These are phyloP conservation scores for Falco punctatus DNA, from an alignment of 2,113 vertebrate genomes.

Conservation along the genomic window DNA sequence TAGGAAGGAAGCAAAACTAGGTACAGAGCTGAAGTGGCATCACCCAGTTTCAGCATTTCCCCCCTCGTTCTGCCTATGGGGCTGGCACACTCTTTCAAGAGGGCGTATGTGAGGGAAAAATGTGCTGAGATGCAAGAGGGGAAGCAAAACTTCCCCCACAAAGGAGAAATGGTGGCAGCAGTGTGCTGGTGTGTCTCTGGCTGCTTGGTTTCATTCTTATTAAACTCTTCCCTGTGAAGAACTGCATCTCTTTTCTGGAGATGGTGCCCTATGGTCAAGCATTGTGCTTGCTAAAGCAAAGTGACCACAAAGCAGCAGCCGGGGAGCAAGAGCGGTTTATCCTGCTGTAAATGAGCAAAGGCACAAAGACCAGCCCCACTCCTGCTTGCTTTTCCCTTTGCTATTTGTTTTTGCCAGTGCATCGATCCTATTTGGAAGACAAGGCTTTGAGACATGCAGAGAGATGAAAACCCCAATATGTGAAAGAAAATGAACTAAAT, in stretches of 20 bases:
- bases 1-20: neutral
- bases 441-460: neutral
- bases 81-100: neutral
- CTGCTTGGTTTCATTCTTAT: neutral
- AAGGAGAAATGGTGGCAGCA: neutral
- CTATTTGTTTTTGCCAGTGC: neutral
- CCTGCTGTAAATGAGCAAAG: neutral
- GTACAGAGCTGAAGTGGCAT: rapidly evolving
- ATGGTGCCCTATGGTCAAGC: neutral
- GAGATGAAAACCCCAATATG: neutral
- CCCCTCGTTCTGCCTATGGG: rapidly evolving
- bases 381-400: neutral
- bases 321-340: neutral
- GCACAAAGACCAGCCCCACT: neutral
- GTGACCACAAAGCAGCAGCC: neutral
- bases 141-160: neutral
- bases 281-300: neutral
- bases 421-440: neutral
- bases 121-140: neutral
- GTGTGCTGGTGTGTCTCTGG: neutral
- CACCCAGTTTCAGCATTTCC: neutral
- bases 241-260: neutral
- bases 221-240: neutral
- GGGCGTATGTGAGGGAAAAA: rapidly evolving
- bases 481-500: neutral